phyloP scores from a whole-genome alignment of 37 sponge, comb jelly and placozoan genomes.

The Halisarca cf. caerulea region DNA sequence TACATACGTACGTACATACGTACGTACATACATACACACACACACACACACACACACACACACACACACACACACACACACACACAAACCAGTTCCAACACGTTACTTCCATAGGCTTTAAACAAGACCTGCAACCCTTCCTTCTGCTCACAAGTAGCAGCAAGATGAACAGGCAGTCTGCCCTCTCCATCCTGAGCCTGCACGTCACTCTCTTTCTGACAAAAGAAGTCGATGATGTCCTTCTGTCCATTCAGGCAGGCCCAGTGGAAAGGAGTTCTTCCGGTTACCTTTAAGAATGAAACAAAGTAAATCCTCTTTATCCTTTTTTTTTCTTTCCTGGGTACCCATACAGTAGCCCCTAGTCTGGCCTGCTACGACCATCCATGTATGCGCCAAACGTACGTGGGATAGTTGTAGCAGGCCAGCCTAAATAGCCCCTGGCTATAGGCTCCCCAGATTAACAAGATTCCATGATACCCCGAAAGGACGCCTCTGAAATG shows the following conservation, averaged over 20 bases:
- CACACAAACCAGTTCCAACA: slow-evolving; percentile 14
- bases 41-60: slow-evolving; percentile 34
- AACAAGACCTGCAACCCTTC: slow-evolving; percentile 43
- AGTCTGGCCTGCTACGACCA: too few species aligned
- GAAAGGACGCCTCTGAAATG: too few species aligned
- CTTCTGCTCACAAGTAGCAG: slow-evolving; percentile 29
- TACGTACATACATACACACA: slow-evolving; percentile 30
- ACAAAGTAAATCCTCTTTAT: too few species aligned
- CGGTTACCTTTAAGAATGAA: neutral
- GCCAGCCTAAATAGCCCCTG: too few species aligned
- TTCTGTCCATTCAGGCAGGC: slow-evolving; percentile 2
- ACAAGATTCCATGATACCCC: too few species aligned
- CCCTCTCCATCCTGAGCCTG: slow-evolving; percentile 3
- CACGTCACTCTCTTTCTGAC: neutral
- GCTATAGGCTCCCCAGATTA: too few species aligned
- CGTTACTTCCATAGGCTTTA: slow-evolving; percentile 20
- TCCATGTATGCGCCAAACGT: too few species aligned
- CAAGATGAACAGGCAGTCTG: slow-evolving; percentile 56
- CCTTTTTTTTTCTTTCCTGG: too few species aligned
- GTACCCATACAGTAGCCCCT: too few species aligned
- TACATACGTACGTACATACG: slow-evolving; percentile 14
- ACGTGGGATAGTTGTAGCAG: too few species aligned
- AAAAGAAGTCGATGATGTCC: slow-evolving; percentile 6
- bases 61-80: slow-evolving; percentile 37
- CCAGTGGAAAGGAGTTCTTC: slow-evolving; percentile 34